Evolutionary conservation across 2,888 invertebrate genomes (phyloP), one percentile per base, ranked within the genome.

Genomic region (Hemaris fuciformis): DNA sequence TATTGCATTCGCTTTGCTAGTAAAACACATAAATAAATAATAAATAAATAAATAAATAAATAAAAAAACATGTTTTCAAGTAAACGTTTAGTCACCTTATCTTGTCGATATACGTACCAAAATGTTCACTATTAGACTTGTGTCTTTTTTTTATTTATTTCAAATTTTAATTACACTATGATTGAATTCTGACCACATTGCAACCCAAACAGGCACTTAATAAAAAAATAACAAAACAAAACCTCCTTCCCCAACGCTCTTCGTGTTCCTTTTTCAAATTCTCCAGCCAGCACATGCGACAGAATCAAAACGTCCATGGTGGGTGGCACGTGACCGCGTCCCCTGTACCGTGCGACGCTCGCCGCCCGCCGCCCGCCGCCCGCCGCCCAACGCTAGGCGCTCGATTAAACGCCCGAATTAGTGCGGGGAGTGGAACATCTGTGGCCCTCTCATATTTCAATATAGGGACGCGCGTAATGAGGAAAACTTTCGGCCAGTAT

Each of bases 371-470:
- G n/a, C 34, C 57, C 22, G 5, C 42, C 57, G 20, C 34, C 22
- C 43, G 57, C 22, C 48, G 57, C 59, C 64, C 73, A 70, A 68
- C 69, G 71, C 73, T 76, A 73, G 67, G 22, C 58, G 58, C 42
- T 77, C 81, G 81, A 85, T 85, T 85, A 82, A 84, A 81, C 76
- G 75, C 70, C 74, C 75, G 76, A 83, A 85, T 86, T 88, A 86
- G 77, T 80, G 74, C 74, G 73, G 70, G 71, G 75, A 74, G 76
- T 74, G 66, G 66, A 69, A 70, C 86, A 88, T 85, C 84, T 88
- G 88, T 71, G 83, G 68, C 77, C 80, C 76, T 79, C 77, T 84
- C 81, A 86, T 84, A 83, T 85, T 85, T 86, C 83, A 84, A 83
- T 83, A 84, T 58, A 53, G 62, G 53, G 46, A 53, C 57, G 58